Evolutionary conservation across 2,113 vertebrate species (phyloP).

Genomic region (Rousettus leschenaultii): DNA sequence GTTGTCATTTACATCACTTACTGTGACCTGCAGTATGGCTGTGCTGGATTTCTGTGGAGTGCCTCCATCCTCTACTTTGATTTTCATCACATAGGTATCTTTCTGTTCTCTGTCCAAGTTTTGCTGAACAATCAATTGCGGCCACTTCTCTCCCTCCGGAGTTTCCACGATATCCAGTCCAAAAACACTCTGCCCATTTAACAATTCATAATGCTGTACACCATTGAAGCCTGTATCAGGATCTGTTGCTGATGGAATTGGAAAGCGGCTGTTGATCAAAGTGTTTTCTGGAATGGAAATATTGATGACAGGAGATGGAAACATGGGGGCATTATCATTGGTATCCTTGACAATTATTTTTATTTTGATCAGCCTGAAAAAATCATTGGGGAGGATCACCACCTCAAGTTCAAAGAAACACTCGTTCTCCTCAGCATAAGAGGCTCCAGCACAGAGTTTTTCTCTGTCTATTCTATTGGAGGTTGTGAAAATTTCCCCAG

Average conservation of each 20-base stretch:
- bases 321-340: slow-evolving; percentile 99
- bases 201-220: slow-evolving; percentile 97
- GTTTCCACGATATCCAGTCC: slow-evolving; percentile 99
- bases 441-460: slow-evolving; percentile 95
- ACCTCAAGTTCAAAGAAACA: slow-evolving; percentile 99
- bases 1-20: slow-evolving; percentile 99
- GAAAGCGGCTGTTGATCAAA: slow-evolving; percentile 98
- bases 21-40: slow-evolving; percentile 97
- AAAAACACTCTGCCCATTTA: slow-evolving; percentile 97
- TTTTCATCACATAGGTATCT: slow-evolving; percentile 99
- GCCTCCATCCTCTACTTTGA: slow-evolving; percentile 98
- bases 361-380: slow-evolving; percentile 99
- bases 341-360: slow-evolving; percentile 99
- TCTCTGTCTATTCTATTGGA: slow-evolving; percentile 97
- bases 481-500: slow-evolving; percentile 97
- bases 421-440: slow-evolving; percentile 93
- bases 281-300: slow-evolving; percentile 99
- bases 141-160: slow-evolving; percentile 99
- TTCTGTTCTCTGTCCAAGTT: slow-evolving; percentile 99
- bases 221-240: slow-evolving; percentile 98
- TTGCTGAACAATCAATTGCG: slow-evolving; percentile 98
- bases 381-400: slow-evolving; percentile 98
- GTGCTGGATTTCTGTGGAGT: slow-evolving; percentile 98
- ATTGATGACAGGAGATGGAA: slow-evolving; percentile 98
- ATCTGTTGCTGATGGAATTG: slow-evolving; percentile 98